Evolutionary conservation across 2,888 invertebrate species (phyloP), one percentile per base, ranked within the genome.

Genomic region (Drosophila sordidapex): DNA sequence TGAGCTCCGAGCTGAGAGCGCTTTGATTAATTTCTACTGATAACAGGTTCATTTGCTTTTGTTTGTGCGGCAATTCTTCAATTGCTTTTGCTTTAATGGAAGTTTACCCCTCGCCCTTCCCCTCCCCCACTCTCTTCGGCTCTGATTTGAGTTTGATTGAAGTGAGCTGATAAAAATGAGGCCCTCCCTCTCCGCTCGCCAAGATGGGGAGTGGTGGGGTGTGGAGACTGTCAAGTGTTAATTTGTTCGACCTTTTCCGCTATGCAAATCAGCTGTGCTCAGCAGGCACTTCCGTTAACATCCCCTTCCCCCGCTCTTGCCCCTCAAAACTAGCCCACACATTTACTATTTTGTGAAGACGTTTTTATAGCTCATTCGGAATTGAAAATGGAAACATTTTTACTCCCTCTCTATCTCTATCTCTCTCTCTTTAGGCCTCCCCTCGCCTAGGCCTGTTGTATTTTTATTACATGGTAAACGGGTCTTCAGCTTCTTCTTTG

Each of bases 31-130:
- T 90, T 88, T 88, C 72, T 38, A 81, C 89, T 90, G 87, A 88
- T 88, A 88, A 90, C 89, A 88, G 90, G 82, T 88, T 90, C 89
- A 88, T 88, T 90, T 88, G 90, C 90, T 84, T 90, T 90, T 87
- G 89, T 88, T 83, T 86, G 69, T 74, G 76, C 79, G 76, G 79
- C 82, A 76, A 77, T 79, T 82, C 76, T 77, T 80, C 90, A 90
- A 77, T 79, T 86, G 77, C 85, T 87, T 79, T 75, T 46, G 25
- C 25, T 25, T 46, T 70, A 75, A 71, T 62, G 56, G 43, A 40
- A 21, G 29, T 25, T 57, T 29, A 33, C 38, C 10, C 25, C 21
- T 21, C 21, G 21, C 21, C 46, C 27, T 52, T 21, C 18, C 31
- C 1, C 27, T 25, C 31, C 8, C 0, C 46, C 58, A 53, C 38